These are phyloP conservation scores for Cheiracanthium punctorium DNA, from an alignment of 2,888 invertebrate species.

Conservation along the genomic window DNA sequence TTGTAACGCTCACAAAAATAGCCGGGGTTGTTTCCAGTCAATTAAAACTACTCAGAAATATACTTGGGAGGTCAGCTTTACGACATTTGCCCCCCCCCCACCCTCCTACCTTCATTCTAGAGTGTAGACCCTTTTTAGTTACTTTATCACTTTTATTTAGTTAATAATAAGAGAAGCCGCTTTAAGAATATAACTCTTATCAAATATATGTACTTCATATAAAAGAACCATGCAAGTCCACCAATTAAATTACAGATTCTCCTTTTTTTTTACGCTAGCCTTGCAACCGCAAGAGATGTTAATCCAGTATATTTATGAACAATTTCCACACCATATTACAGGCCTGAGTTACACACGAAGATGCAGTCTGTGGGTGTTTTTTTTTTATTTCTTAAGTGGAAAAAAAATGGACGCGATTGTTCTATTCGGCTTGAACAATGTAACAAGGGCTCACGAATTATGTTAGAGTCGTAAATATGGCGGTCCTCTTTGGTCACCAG, in stretches of 20 bases:
- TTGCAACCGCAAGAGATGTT: slow-evolving; percentile 45
- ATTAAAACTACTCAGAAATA: slow-evolving; percentile 61
- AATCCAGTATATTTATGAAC: slow-evolving; percentile 67
- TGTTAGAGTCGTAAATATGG: slow-evolving; percentile 57
- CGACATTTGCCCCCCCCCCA: too few species aligned
- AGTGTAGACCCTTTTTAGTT: slow-evolving; percentile 24
- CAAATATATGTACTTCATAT: slow-evolving; percentile 50
- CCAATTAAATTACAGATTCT: slow-evolving; percentile 65
- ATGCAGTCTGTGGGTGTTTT: background rate
- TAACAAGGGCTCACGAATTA: slow-evolving; percentile 63
- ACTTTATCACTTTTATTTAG: slow-evolving; percentile 38
- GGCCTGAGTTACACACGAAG: slow-evolving; percentile 45
- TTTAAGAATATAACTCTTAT: slow-evolving; percentile 53
- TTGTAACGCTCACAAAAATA: background rate
- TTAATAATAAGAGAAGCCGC: slow-evolving; percentile 63
- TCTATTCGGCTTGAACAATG: slow-evolving; percentile 43
- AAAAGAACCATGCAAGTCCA: slow-evolving; percentile 34
- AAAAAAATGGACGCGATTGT: slow-evolving; percentile 23
- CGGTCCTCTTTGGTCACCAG: slow-evolving; percentile 29
- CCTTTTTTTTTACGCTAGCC: slow-evolving; percentile 25
- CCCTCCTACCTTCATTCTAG: too few species aligned
- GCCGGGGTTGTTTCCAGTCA: slow-evolving; percentile 6
- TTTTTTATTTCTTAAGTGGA: too few species aligned
- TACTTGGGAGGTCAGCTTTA: slow-evolving; percentile 59
- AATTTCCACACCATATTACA: slow-evolving; percentile 57